Evolutionary conservation across 2,888 invertebrate species (phyloP).

Genomic region (Ectropis crepuscularia): DNA sequence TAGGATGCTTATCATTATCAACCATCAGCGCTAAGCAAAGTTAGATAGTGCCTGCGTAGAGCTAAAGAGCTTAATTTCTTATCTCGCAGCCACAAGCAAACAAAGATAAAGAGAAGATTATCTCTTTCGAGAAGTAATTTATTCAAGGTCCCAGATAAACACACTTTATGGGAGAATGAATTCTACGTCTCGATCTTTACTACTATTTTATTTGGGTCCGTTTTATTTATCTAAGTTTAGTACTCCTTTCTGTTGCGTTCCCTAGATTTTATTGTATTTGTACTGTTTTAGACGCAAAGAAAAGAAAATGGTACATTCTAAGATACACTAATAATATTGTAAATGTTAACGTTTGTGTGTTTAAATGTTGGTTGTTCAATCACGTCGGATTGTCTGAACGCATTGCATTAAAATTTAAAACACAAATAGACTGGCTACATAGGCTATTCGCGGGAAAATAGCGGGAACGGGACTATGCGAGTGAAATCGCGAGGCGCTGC

Average conservation of each 20-base stretch:
- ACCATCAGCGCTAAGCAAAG: conserved; percentile 21
- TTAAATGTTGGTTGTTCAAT: too few species aligned
- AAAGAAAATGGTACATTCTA: too few species aligned
- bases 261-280: background rate
- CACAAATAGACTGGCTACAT: too few species aligned
- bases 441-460: too few species aligned
- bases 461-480: too few species aligned
- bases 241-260: conserved; percentile 16
- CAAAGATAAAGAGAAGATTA: conserved; percentile 37
- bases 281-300: background rate
- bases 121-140: conserved; percentile 32
- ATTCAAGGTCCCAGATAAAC: conserved; percentile 29
- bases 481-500: too few species aligned
- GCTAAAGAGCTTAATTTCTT: conserved; percentile 42
- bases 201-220: conserved; percentile 20
- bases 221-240: conserved; percentile 17
- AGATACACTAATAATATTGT: too few species aligned
- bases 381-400: too few species aligned
- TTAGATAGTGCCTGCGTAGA: conserved; percentile 19
- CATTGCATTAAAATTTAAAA: too few species aligned
- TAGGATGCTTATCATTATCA: conserved; percentile 35
- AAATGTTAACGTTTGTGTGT: too few species aligned
- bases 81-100: conserved; percentile 36
- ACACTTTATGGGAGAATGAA: conserved; percentile 23
- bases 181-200: conserved; percentile 23